These are phyloP conservation scores for Catonia carolina DNA, from an alignment of 2,888 invertebrate species.

Conservation along the genomic window DNA sequence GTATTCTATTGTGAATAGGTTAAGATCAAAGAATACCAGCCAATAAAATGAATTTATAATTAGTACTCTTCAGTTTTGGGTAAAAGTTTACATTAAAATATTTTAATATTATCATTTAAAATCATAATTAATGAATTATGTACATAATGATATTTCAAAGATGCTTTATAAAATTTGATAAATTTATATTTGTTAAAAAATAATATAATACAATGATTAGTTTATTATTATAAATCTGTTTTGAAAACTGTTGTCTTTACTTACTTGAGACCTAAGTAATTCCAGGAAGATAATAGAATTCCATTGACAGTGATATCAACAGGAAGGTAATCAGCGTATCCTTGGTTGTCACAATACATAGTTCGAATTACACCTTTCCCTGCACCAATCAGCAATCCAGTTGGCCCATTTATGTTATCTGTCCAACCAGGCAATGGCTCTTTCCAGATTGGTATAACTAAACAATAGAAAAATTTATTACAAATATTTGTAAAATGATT, in stretches of 20 bases:
- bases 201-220: no score
- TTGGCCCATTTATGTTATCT: constrained; percentile 90
- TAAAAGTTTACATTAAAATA: no score
- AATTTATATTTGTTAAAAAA: no score
- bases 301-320: constrained; percentile 77
- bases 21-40: no score
- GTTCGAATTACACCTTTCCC: constrained; percentile 86
- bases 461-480: constrained; percentile 14
- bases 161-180: no score
- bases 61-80: no score
- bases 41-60: no score
- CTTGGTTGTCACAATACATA: constrained; percentile 73
- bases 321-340: constrained; percentile 72
- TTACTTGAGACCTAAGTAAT: constrained; percentile 38
- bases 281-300: constrained; percentile 59
- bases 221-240: no score
- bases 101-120: no score
- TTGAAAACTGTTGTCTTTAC: neutral
- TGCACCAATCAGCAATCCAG: constrained; percentile 69
- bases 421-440: constrained; percentile 86
- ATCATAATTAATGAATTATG: no score
- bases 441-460: constrained; percentile 79
- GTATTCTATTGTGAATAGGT: no score
- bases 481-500: neutral
- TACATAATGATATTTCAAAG: no score